A percentile compares a stretch with the other conserved stretches of the same genome.
Conservation (phyloP, 2,888 invertebrate species). For the Lysandra coridon region DNA sequence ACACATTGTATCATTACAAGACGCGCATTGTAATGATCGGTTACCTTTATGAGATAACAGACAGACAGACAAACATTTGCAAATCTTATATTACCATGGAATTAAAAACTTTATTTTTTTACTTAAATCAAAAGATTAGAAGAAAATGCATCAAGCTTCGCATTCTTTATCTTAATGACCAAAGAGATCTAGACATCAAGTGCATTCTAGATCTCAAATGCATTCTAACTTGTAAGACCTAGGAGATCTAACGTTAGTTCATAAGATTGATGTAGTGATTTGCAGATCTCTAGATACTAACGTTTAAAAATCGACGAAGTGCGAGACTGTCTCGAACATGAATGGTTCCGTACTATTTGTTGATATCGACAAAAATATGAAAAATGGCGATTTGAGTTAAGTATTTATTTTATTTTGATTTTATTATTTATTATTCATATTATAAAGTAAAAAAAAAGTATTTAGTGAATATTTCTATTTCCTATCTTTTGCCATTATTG, state of each 20-base stretch:
- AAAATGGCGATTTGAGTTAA: neutral
- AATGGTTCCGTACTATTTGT: neutral
- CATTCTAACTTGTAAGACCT: constrained; percentile 7
- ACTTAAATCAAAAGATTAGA: neutral
- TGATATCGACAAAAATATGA: neutral
- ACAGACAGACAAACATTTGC: too few relatives aligned
- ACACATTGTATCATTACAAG: too few relatives aligned
- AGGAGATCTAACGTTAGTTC: constrained; percentile 1
- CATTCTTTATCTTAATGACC: neutral
- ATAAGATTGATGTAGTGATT: constrained; percentile 20
- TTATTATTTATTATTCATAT: too few relatives aligned
- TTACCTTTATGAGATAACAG: too few relatives aligned
- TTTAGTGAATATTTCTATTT: too few relatives aligned
- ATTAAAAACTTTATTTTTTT: neutral
- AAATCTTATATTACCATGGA: too few relatives aligned
- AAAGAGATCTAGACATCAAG: neutral
- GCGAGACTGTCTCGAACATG: neutral
- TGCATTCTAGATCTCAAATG: constrained; percentile 16
- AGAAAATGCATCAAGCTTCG: neutral
- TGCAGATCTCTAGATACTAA: constrained; percentile 19
- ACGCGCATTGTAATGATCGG: too few relatives aligned
- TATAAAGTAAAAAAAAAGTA: too few relatives aligned
- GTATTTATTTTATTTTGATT: too few relatives aligned
- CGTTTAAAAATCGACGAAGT: neutral
- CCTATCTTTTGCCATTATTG: too few relatives aligned